Conservation (phyloP, 2,888 invertebrate species). For the Drosophila setosimentum region DNA sequence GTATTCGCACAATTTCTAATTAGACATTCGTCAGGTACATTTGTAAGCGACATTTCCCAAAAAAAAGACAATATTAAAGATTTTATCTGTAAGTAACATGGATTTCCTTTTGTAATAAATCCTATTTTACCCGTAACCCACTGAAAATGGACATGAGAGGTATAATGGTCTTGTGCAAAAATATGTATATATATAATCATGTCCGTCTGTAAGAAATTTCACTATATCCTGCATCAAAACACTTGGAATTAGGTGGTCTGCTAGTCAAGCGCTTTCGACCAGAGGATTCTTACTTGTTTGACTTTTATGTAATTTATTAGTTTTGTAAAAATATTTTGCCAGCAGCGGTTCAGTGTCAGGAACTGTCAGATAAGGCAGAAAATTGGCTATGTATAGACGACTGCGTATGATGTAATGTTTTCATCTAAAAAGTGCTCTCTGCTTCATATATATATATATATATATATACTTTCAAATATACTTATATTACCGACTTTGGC, state of each 20-base stretch:
- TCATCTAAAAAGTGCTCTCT: neutral
- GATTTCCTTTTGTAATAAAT: neutral
- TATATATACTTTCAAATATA: conserved; percentile 5
- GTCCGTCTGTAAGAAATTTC: neutral
- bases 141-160: neutral
- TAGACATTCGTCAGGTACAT: conserved; percentile 36
- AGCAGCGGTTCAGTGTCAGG: conserved; percentile 67
- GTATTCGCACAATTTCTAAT: conserved; percentile 39
- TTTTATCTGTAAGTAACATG: neutral
- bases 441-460: neutral
- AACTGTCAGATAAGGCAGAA: conserved; percentile 43
- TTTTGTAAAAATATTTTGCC: conserved; percentile 70
- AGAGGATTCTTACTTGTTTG: neutral
- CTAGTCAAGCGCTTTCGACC: neutral
- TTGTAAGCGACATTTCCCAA: conserved; percentile 3
- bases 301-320: conserved; percentile 69
- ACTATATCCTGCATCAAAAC: neutral
- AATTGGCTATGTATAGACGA: conserved; percentile 16
- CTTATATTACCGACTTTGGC: conserved; percentile 53
- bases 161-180: neutral
- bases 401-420: conserved; percentile 79
- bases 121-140: neutral
- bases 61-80: neutral
- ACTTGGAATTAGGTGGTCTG: neutral
- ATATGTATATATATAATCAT: conserved; percentile 9